Base-by-base conservation (phyloP, 2,797 vertebrate species). In the Lemur catta region DNA sequence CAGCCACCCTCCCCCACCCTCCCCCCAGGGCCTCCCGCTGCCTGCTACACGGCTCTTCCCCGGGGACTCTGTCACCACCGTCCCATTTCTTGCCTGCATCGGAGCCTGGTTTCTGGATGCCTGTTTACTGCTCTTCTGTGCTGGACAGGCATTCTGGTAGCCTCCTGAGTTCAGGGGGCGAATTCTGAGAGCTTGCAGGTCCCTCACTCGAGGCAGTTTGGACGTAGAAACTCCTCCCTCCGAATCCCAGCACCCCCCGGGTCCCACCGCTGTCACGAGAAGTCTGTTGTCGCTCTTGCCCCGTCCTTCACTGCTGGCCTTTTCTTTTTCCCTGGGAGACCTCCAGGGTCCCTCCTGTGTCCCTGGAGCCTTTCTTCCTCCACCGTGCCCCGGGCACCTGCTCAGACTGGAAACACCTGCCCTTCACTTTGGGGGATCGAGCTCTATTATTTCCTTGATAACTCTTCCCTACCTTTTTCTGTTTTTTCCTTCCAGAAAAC, bases 311-410 rank as follows among this genome's bases (percentile, higher is more conserved):
- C 18, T 20, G 76, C 38, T 41, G 26, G 35, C 52, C 33, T 50
- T 38, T 35, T 11, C 7, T 26, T 50, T 17, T 10, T 26, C 35
- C 46, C 59, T 46, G 3, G 7, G 52, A 46, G 46, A 24, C 28
- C 74, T 24, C 33, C 17, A 17, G 78, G 41, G 2, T 43, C 67
- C 0, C 57, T 10, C 74, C 30, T n/a, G 11, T 24, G 22, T 20
- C 41, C 17, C 69, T 50, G 26, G 20, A 14, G 38, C 13, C 79
- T 76, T 38, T 20, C 46, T 7, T 17, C 59, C 8, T 10, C 20
- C 55, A 0, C 33, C 0, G 0, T 35, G 28, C 43, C 33, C 41
- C 1, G 17, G 18, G 46, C 7, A 2, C 67, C 46, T 0, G 3
- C 15, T 1, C 43, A 2, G 8, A 8, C 20, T 17, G 26, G 18